Evolutionary conservation across 2,888 invertebrate species (phyloP).

Genomic region (Rhynchonema sp.): DNA sequence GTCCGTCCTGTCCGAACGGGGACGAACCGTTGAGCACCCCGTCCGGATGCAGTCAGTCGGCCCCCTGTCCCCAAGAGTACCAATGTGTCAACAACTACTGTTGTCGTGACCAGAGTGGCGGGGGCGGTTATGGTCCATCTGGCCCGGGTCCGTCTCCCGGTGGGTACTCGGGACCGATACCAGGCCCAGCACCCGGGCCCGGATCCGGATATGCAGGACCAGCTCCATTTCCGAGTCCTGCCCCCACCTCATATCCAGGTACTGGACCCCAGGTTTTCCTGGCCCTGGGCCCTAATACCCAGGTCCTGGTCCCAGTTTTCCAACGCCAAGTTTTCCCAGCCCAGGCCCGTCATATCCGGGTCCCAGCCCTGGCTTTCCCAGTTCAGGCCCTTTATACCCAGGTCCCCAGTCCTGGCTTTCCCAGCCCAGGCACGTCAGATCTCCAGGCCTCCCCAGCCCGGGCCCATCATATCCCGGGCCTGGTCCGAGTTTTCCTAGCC

Average conservation of each 20-base stretch:
- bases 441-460: no score
- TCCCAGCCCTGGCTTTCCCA: no score
- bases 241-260: background rate
- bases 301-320: no score
- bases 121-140: background rate
- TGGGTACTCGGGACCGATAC: background rate
- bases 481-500: no score
- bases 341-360: no score
- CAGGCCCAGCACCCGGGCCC: background rate
- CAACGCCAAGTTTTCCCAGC: no score
- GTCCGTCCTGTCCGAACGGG: background rate
- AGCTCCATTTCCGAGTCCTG: background rate
- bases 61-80: background rate
- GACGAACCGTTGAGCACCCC: background rate
- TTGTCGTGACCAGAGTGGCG: background rate
- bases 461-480: no score
- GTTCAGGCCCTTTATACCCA: no score
- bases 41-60: background rate
- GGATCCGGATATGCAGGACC: background rate
- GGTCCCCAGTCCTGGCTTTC: no score
- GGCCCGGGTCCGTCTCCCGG: background rate
- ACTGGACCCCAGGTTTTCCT: no score
- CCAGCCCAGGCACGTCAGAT: no score
- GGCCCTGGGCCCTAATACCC: no score
- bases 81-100: background rate